Conservation (phyloP, 2,797 vertebrate genomes). For the Megalops cyprinoides region DNA sequence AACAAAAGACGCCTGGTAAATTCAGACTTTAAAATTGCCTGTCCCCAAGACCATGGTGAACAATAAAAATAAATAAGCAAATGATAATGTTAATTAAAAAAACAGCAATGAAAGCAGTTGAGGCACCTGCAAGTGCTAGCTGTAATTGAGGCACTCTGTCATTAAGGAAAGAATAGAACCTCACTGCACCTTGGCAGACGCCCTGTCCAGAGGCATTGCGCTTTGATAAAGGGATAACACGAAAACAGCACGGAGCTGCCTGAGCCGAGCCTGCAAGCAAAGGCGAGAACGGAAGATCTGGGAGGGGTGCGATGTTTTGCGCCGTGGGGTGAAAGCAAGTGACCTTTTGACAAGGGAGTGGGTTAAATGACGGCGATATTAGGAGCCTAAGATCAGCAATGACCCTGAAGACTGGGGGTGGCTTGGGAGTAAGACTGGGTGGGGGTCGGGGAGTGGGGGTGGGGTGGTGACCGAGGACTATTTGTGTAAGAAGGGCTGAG, state of each 20-base stretch:
- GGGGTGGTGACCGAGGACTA: neutral
- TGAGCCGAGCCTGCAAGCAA: neutral
- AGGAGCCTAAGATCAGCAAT: constrained; percentile 55
- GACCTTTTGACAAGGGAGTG: constrained; percentile 50
- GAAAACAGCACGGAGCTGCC: constrained; percentile 6
- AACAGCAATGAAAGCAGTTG: too few relatives aligned
- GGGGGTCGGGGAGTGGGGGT: constrained; percentile 6
- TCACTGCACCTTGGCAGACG: neutral
- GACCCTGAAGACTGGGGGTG: constrained; percentile 58
- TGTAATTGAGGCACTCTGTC: constrained; percentile 1
- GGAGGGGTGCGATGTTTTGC: constrained; percentile 7
- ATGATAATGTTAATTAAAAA: too few relatives aligned
- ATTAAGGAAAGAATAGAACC: neutral
- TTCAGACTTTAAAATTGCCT: too few relatives aligned
- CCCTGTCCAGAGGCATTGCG: neutral
- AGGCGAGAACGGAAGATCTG: neutral
- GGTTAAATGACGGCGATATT: constrained; percentile 51
- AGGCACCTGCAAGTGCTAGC: neutral
- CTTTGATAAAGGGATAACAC: constrained; percentile 18
- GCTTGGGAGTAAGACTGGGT: constrained; percentile 22
- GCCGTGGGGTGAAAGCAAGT: constrained; percentile 7
- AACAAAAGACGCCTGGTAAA: too few relatives aligned
- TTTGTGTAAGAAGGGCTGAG: neutral
- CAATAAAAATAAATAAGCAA: too few relatives aligned
- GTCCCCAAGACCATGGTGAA: too few relatives aligned